Conservation (phyloP, 2,888 invertebrate species). For the Heteromyza rotundicornis region DNA sequence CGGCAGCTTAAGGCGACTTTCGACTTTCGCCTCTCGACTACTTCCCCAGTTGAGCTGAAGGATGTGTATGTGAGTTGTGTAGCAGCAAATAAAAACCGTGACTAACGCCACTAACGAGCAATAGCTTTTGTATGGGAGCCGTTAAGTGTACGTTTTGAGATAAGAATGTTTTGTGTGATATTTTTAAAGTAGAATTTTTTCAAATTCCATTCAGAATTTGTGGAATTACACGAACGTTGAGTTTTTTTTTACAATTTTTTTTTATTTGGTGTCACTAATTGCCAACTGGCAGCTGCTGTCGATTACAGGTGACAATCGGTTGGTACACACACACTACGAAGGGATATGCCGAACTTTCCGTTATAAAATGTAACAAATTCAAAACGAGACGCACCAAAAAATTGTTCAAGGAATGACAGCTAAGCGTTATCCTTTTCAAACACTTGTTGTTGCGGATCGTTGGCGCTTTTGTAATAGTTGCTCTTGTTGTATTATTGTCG, state of each 20-base stretch:
- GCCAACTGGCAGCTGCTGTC: not conserved
- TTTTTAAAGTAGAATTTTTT: too few species aligned
- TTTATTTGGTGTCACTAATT: not conserved
- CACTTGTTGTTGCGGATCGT: too few species aligned
- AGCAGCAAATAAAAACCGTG: slow-evolving; percentile 4
- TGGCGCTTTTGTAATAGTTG: too few species aligned
- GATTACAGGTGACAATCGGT: not conserved
- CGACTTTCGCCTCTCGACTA: not conserved
- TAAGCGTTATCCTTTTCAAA: too few species aligned
- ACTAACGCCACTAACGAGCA: slow-evolving; percentile 26
- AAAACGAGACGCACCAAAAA: not conserved
- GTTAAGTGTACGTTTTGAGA: too few species aligned
- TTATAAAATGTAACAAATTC: not conserved
- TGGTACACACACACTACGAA: not conserved
- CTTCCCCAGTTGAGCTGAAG: not conserved
- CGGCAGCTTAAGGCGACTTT: not conserved
- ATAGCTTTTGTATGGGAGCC: not conserved
- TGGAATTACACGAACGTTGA: too few species aligned
- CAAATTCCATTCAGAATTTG: too few species aligned
- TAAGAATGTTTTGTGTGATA: too few species aligned
- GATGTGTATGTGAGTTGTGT: slow-evolving; percentile 6
- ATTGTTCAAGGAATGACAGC: too few species aligned
- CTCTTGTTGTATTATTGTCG: not conserved
- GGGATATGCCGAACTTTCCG: not conserved
- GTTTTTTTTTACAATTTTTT: not conserved